Evolutionary conservation across 2,888 invertebrate species (phyloP).

Genomic region (Latrodectus elegans): DNA sequence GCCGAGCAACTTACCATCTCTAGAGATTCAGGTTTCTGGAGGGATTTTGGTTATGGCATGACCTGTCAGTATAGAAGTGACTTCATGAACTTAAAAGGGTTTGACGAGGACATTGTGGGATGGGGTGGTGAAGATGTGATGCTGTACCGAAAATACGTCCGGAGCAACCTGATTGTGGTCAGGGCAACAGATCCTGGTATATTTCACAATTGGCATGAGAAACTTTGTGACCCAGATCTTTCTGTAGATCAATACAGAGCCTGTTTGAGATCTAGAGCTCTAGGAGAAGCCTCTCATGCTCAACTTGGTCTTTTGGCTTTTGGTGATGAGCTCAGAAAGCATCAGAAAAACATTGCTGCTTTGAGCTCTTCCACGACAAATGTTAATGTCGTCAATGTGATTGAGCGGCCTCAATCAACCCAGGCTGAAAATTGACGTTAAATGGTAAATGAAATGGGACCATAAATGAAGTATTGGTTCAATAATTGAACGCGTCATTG

Average conservation of each 20-base stretch:
- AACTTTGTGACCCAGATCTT: constrained; percentile 79
- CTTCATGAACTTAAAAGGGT: constrained; percentile 83
- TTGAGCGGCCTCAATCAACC: constrained; percentile 42
- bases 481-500: too few species aligned
- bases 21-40: constrained; percentile 86
- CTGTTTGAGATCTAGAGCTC: constrained; percentile 83
- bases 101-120: constrained; percentile 84
- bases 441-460: too few species aligned
- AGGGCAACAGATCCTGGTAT: constrained; percentile 86
- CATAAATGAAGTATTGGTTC: too few species aligned
- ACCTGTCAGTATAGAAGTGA: constrained; percentile 87
- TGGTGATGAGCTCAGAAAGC: constrained; percentile 62
- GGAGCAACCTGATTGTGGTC: constrained; percentile 83
- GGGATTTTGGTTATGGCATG: constrained; percentile 88
- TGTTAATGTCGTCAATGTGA: constrained; percentile 44
- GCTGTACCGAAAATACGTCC: constrained; percentile 85
- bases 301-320: constrained; percentile 78
- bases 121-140: constrained; percentile 88
- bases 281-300: constrained; percentile 86
- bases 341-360: constrained; percentile 37
- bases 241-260: constrained; percentile 84
- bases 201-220: constrained; percentile 87
- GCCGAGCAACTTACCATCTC: constrained; percentile 85
- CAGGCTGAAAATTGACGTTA: neutral
- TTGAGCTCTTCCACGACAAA: constrained; percentile 12